phyloP scores from a whole-genome alignment of 2,888 invertebrate species.

The Drepana falcataria region DNA sequence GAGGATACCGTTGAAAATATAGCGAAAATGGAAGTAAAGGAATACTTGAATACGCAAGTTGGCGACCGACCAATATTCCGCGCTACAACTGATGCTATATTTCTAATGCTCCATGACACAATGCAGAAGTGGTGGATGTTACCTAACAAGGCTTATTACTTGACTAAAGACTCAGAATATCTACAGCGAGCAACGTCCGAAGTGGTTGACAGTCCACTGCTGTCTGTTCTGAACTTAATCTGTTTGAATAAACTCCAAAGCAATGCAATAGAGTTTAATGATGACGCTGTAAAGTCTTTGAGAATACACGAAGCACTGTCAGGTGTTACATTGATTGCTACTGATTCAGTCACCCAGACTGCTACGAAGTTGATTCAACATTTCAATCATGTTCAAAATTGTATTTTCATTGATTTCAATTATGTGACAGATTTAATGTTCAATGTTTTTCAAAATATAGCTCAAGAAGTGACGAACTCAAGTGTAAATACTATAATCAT shows the following conservation, averaged over 20 bases:
- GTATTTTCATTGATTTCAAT: not conserved
- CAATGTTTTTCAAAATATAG: not conserved
- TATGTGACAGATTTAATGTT: not conserved
- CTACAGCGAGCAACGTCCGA: not conserved
- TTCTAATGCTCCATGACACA: constrained; percentile 12
- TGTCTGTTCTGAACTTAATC: not conserved
- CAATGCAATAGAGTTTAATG: not conserved
- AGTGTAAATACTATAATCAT: not conserved
- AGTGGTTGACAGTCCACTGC: not conserved
- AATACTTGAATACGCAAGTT: constrained; percentile 9
- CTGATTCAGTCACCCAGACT: not conserved
- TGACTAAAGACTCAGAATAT: constrained; percentile 3
- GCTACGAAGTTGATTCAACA: not conserved
- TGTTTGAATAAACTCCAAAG: not conserved
- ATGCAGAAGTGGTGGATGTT: constrained; percentile 15
- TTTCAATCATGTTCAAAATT: not conserved
- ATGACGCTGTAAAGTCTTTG: not conserved
- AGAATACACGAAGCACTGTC: not conserved
- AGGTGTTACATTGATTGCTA: not conserved
- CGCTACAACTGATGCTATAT: constrained; percentile 10
- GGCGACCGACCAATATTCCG: not conserved
- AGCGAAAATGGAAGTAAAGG: constrained; percentile 3
- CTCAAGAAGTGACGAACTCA: not conserved
- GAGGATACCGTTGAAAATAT: not conserved
- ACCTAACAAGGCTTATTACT: constrained; percentile 1